Base-by-base conservation (phyloP, 2,888 invertebrate genomes). In the Oegoconia quadripuncta region DNA sequence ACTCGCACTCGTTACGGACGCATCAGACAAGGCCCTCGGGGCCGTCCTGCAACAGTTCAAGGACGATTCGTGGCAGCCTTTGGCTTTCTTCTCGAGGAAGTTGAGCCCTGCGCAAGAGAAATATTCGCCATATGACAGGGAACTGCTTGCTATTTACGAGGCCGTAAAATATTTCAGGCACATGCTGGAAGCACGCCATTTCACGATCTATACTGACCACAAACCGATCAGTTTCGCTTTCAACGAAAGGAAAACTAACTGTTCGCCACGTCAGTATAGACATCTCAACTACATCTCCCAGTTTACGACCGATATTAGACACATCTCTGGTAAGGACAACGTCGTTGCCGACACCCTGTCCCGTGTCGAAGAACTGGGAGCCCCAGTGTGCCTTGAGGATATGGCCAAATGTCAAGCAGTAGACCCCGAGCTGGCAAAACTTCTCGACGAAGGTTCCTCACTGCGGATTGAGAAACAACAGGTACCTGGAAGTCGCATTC, bases 61-160 rank as follows among this genome's bases (percentile, higher is more conserved):
- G 2, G 29, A 50, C 2, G 35, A 44, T n/a, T n/a, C 34, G 0
- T 59, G 61, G 55, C 41, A 73, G 40, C 70, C 70, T 1, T 38
- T 74, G 0, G 63, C 26, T 0, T 74, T 74, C 37, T 73, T 67
- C 39, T 68, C 66, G 2, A 50, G 52, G 12, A 70, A 64, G 32
- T 43, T 75, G 0, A 55, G 42, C 11, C 39, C 55, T 12, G 39
- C 65, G 0, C 59, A 79, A 42, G 17, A n/a, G 4, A 69, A 66
- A 12, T 48, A 57, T 59, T 50, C 59, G 14, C 54, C 64, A 1
- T 77, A 74, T 41, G 73, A 78, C 34, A 26, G 73, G 1, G 71
- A 76, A 47, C 50, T 80, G 0, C 48, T 70, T 3, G 73, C 71
- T 0, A 63, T 65, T 2, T 75, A 69, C 38, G 40, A 51, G 34